These are phyloP conservation scores for Agrochola circellaris DNA, from an alignment of 2,888 invertebrate genomes.

Conservation along the genomic window DNA sequence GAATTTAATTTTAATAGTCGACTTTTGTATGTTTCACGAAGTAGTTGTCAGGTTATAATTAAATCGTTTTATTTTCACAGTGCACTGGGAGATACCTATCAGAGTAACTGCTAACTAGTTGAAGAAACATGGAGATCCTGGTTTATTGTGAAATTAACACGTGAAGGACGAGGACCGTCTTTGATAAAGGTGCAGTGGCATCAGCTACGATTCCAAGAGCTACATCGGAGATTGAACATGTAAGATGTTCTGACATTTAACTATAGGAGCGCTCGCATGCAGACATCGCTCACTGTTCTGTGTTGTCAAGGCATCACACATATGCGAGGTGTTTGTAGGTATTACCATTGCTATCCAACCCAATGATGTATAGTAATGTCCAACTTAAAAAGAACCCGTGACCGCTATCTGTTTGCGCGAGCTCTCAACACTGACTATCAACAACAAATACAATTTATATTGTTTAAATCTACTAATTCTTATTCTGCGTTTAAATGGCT, in stretches of 20 bases:
- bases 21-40: background rate
- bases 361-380: background rate
- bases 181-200: conserved; percentile 18
- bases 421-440: conserved; percentile 13
- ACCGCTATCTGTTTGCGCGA: conserved; percentile 7
- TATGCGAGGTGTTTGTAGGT: background rate
- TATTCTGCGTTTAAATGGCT: conserved; percentile 34
- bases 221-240: conserved; percentile 36
- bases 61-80: conserved; percentile 7
- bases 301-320: background rate
- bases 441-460: conserved; percentile 17
- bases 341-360: background rate
- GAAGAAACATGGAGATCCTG: conserved; percentile 20
- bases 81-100: conserved; percentile 47
- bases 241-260: conserved; percentile 39
- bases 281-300: background rate
- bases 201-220: conserved; percentile 16
- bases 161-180: conserved; percentile 24
- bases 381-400: background rate
- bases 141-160: conserved; percentile 24
- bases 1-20: background rate
- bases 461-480: conserved; percentile 23
- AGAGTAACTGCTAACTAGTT: conserved; percentile 29
- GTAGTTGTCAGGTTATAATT: background rate
- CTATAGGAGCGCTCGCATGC: conserved; percentile 11